Base-by-base conservation (phyloP, 1,140 invertebrate species). In the Stegodyphus mimosarum region DNA sequence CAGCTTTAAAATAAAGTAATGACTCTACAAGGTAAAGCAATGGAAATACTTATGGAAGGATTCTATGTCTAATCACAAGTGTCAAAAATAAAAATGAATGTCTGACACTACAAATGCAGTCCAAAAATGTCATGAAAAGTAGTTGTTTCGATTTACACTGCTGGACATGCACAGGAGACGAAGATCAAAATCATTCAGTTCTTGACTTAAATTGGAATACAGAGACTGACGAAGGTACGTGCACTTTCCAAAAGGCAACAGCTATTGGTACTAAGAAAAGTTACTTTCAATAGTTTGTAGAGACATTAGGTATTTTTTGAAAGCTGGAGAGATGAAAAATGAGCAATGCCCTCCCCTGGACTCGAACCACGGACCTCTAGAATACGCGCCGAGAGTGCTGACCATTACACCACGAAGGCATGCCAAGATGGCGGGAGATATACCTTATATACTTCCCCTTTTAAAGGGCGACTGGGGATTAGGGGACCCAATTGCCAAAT, bases 201-300 rank as follows among this genome's bases (percentile, higher is more conserved):
- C 63, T 77, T 64, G 75, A 60, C 13, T 17, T 77, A 15, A 77
- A 77, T 11, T 77, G 75, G 63, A 49, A 77, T 51, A 77, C 60
- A 6, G 7, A 2, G 9, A 77, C 75, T 48, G 75, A 77, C 13
- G 48, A 63, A 63, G 7, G 63, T 13, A 10, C 1, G 6, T 77
- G 75, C 49, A 48, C 48, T 2, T 49, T 10, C 48, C 7, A 0
- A 1, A 49, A 77, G 48, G 9, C 48, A 7, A 10, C 6, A 33
- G 33, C 1, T 33, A 33, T 33, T 33, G 33, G 33, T 60, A 60
- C 51, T 6, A 75, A 75, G 17, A 75, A 55, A 75, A 1, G 7
- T 15, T 75, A 18, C 53, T 75, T 60, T 53, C 51, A 6, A 55
- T n/a, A n/a, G n/a, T n/a, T n/a, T n/a, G n/a, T n/a, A n/a, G n/a